phyloP scores from a whole-genome alignment of 2,113 vertebrate genomes.

The Perca fluviatilis region DNA sequence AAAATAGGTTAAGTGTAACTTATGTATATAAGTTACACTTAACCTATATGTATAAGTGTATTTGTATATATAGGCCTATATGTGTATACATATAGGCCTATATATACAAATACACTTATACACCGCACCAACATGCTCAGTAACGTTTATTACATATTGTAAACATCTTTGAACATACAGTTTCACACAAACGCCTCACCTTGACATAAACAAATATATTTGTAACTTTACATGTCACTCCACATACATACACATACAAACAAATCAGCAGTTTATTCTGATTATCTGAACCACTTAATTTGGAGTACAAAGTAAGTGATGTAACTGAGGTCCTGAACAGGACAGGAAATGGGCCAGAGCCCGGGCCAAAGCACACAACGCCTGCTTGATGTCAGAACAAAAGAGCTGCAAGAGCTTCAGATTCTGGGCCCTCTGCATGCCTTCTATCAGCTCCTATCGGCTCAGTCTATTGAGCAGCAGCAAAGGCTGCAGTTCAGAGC shows the following conservation, averaged over 20 bases:
- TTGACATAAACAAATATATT: too few relatives aligned
- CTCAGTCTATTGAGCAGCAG: neutral
- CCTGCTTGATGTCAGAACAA: constrained; percentile 3
- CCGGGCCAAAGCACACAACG: neutral
- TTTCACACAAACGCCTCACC: too few relatives aligned
- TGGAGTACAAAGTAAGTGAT: neutral
- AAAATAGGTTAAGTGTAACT: too few relatives aligned
- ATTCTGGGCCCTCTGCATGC: neutral
- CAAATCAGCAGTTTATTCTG: neutral
- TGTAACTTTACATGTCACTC: neutral
- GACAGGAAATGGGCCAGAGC: neutral
- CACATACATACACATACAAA: neutral
- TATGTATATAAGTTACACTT: too few relatives aligned
- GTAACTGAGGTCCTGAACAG: neutral
- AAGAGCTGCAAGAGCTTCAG: neutral
- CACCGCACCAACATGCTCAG: too few relatives aligned
- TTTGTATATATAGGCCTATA: too few relatives aligned
- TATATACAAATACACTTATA: too few relatives aligned
- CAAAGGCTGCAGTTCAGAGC: neutral
- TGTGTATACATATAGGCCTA: too few relatives aligned
- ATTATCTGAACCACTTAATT: neutral
- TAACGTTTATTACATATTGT: too few relatives aligned
- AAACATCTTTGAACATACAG: too few relatives aligned
- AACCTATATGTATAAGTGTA: too few relatives aligned
- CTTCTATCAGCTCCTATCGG: neutral